Conservation (phyloP, 1,140 invertebrate genomes). For the Pseudomyrmex concolor region DNA sequence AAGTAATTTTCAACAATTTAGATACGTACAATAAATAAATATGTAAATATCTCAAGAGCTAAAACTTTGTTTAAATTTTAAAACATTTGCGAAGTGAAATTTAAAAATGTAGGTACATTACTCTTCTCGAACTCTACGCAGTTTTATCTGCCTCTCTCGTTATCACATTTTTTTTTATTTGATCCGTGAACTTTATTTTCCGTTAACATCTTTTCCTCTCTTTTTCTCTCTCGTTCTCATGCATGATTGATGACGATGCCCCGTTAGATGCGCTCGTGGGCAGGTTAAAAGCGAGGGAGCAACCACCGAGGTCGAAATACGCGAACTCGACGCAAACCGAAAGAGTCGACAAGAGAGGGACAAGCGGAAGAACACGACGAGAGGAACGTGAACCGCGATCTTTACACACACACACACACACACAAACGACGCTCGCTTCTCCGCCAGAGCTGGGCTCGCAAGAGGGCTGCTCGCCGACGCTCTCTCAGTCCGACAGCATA, state of each 20-base stretch:
- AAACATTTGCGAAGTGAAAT: too few species aligned
- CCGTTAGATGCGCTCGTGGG: not conserved
- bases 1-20: too few species aligned
- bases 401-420: not conserved
- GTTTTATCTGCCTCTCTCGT: not conserved
- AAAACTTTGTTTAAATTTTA: too few species aligned
- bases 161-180: not conserved
- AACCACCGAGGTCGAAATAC: constrained; percentile 7
- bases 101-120: too few species aligned
- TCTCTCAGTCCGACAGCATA: constrained; percentile 72
- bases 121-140: too few species aligned
- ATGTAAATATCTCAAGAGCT: too few species aligned
- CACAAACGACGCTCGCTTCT: constrained; percentile 66
- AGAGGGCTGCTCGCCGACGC: constrained; percentile 68
- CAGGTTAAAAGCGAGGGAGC: not conserved
- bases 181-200: not conserved
- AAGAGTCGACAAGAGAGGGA: not conserved
- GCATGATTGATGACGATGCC: constrained; percentile 35
- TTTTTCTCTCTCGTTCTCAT: not conserved
- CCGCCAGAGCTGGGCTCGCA: constrained; percentile 66
- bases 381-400: not conserved
- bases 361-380: not conserved
- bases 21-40: too few species aligned
- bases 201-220: not conserved
- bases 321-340: not conserved